Conservation (phyloP, 2,888 invertebrate genomes). For the Strigamia maritima region DNA sequence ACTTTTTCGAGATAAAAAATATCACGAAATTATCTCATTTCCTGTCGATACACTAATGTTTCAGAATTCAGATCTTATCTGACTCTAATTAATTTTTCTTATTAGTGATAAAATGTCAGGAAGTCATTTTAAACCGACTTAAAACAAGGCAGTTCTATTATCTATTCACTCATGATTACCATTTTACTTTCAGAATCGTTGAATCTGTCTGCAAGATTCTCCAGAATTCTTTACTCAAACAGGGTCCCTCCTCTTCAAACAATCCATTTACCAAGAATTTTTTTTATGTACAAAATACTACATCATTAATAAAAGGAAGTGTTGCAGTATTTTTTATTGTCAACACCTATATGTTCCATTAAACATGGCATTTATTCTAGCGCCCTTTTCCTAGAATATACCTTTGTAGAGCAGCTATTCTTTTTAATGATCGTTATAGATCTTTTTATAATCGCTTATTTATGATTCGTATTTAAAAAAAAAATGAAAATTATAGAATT, state of each 20-base stretch:
- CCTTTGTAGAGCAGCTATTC: conserved; percentile 8
- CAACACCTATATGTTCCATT: background rate
- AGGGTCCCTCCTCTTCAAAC: background rate
- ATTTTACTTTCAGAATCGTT: conserved; percentile 5
- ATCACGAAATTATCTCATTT: too few relatives aligned
- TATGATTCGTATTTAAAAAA: background rate
- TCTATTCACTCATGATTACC: background rate
- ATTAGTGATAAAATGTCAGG: too few relatives aligned
- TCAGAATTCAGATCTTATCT: too few relatives aligned
- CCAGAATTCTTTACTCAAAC: background rate
- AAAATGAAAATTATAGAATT: conserved; percentile 7
- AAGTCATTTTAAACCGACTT: too few relatives aligned
- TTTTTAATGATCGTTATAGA: conserved; percentile 16
- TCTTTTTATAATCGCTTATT: conserved; percentile 12
- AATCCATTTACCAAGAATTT: background rate
- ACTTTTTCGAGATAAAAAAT: too few relatives aligned
- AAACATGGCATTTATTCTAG: background rate
- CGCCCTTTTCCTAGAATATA: background rate
- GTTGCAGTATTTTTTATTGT: background rate
- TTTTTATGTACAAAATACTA: background rate
- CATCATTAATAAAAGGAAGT: background rate
- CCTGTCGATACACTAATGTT: too few relatives aligned
- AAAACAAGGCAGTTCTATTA: too few relatives aligned
- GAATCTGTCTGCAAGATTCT: background rate
- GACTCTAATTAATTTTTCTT: too few relatives aligned